Percentiles rank a stretch among this genome's conserved stretches.
phyloP scores from a whole-genome alignment of 2,888 invertebrate species.

The Oscheius myriophilus region DNA sequence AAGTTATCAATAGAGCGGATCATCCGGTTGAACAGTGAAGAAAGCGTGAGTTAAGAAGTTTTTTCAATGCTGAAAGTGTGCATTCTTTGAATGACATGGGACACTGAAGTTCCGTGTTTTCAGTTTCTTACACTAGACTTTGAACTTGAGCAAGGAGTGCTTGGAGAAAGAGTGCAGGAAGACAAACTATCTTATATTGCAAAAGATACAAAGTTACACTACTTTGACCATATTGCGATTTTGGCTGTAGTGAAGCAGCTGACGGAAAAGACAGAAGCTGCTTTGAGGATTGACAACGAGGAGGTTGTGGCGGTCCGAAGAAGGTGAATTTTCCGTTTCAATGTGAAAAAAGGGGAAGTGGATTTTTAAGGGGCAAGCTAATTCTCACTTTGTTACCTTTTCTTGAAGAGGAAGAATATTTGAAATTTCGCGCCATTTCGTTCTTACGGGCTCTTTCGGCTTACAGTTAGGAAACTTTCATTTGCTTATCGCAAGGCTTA shows the following conservation, averaged over 20 bases:
- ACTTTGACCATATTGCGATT: slow-evolving; percentile 22
- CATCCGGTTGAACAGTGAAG: slow-evolving; percentile 3
- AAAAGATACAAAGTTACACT: not conserved
- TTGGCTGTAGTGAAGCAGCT: slow-evolving; percentile 16
- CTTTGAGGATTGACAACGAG: slow-evolving; percentile 14
- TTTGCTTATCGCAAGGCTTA: too few relatives aligned
- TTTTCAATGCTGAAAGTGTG: not conserved
- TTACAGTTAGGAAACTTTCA: too few relatives aligned
- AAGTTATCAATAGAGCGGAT: slow-evolving; percentile 18
- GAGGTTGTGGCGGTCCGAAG: slow-evolving; percentile 9
- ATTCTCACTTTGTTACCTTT: too few relatives aligned
- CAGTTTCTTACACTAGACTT: slow-evolving; percentile 13
- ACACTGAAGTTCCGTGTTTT: not conserved
- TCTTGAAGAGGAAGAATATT: too few relatives aligned
- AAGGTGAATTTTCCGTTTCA: slow-evolving; percentile 1
- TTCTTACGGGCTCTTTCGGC: too few relatives aligned
- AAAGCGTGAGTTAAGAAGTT: slow-evolving; percentile 4
- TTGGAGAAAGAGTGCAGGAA: slow-evolving; percentile 18
- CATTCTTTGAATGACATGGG: not conserved
- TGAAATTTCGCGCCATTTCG: too few relatives aligned
- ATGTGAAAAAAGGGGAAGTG: not conserved
- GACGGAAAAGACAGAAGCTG: slow-evolving; percentile 19
- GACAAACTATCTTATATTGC: slow-evolving; percentile 7
- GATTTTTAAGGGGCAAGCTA: too few relatives aligned
- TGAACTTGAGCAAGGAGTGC: slow-evolving; percentile 16